phyloP scores from a whole-genome alignment of 2,888 invertebrate genomes.

The Meta bourneti region DNA sequence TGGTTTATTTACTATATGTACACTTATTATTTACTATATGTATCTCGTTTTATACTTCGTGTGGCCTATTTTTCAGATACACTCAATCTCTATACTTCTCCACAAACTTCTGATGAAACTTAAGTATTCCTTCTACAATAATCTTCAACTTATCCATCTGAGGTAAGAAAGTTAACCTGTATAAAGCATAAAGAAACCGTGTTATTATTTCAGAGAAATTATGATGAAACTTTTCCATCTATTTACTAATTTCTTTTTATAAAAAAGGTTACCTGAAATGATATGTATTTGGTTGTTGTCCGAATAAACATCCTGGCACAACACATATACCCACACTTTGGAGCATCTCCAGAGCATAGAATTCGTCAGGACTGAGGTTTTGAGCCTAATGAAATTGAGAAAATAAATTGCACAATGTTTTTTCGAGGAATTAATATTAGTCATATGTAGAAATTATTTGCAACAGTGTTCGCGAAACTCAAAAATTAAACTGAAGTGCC shows the following conservation, averaged over 20 bases:
- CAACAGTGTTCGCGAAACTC: no score
- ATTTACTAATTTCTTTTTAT: no score
- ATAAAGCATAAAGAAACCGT: background rate
- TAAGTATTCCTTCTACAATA: conserved; percentile 89
- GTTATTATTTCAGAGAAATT: no score
- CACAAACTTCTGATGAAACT: conserved; percentile 92
- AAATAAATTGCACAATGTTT: background rate
- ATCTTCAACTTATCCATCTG: conserved; percentile 64
- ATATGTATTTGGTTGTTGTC: conserved; percentile 93
- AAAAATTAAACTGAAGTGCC: no score
- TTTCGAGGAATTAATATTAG: no score
- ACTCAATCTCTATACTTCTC: conserved; percentile 84
- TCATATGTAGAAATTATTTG: no score
- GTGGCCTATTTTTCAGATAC: background rate
- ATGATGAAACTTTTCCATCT: no score
- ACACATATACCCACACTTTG: conserved; percentile 83
- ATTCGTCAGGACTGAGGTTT: conserved; percentile 86
- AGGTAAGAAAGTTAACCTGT: conserved; percentile 66
- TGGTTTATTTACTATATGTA: no score
- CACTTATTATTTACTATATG: background rate
- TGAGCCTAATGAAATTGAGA: conserved; percentile 79
- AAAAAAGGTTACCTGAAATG: conserved; percentile 87
- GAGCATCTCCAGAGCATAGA: conserved; percentile 94
- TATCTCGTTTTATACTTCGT: background rate
- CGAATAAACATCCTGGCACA: conserved; percentile 86